Evolutionary conservation across 2,113 vertebrate genomes (phyloP), one percentile per base, ranked within the genome.

Genomic region (Prionailurus viverrinus): DNA sequence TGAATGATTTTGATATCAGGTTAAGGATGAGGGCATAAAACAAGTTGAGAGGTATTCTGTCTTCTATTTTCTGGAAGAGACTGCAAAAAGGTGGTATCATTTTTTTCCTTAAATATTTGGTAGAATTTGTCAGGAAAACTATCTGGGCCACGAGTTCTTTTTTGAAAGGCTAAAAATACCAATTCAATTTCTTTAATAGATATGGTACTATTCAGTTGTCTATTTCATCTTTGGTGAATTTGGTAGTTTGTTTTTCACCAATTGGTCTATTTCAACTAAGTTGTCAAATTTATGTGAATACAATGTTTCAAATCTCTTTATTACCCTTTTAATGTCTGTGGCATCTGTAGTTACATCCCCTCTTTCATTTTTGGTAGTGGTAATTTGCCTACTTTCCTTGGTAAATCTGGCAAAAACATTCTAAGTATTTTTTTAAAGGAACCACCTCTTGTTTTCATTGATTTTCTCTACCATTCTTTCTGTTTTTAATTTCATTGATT

Each of bases 1-100:
- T 82, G 58, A 10, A 74, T 76, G 51, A 90, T 86, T 93, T 86
- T 93, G 61, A 4, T 39, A 95, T 33, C 41, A 71, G 51, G 23
- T 90, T 96, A 91, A 81, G 11, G 4, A 10, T 76, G 58, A 39
- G 1, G 16, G 81, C 68, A 91, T 69, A 90, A 97, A 85, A 31
- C 13, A 53, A 92, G 8, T 21, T 86, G 16, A 33, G 45, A 94
- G 69, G 5, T 79, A 39, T 63, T 89, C 31, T 6, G 23, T 79
- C n/a, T 95, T 69, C n/a, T 55, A 33, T 78, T 93, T 95, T 86
- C 73, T 76, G 58, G 11, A 71, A 65, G 16, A 83, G 16, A 82
- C 10, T 91, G 27, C 45, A 33, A 19, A 78, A 21, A 91, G 87
- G 3, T 92, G 13, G 11, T 18, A 80, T 74, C 55, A 69, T 23